These are phyloP conservation scores for Amblyraja radiata DNA, from an alignment of 2,797 vertebrate species.

Conservation along the genomic window DNA sequence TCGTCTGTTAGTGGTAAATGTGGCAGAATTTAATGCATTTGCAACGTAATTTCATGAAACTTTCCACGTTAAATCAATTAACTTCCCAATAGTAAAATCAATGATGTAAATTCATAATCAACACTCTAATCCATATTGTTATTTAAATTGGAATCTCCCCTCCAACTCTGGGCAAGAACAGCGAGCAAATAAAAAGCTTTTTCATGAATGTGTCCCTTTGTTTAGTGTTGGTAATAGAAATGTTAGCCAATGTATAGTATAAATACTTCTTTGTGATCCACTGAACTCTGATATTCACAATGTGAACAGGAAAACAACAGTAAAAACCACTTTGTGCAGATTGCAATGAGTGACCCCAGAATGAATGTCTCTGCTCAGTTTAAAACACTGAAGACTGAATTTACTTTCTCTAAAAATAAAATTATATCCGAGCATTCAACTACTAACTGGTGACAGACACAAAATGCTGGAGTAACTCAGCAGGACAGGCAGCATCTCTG, in stretches of 20 bases:
- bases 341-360: not conserved
- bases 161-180: not conserved
- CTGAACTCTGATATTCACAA: not conserved
- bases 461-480: too few relatives aligned
- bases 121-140: too few relatives aligned
- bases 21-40: too few relatives aligned
- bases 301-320: not conserved
- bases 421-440: too few relatives aligned
- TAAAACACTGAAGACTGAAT: not conserved
- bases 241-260: not conserved
- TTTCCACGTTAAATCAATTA: not conserved
- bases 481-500: too few relatives aligned
- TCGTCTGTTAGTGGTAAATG: not conserved
- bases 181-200: too few relatives aligned
- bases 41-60: not conserved
- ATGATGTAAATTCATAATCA: not conserved
- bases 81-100: not conserved
- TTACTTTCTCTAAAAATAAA: not conserved
- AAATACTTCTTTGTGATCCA: not conserved
- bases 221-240: not conserved
- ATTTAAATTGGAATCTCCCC: not conserved
- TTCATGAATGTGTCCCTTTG: too few relatives aligned
- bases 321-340: not conserved
- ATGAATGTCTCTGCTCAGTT: not conserved
- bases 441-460: too few relatives aligned